A percentile compares a stretch with the other conserved stretches of the same genome.
Conservation (phyloP, 2,888 invertebrate genomes). For the Sarcophaga carnaria region DNA sequence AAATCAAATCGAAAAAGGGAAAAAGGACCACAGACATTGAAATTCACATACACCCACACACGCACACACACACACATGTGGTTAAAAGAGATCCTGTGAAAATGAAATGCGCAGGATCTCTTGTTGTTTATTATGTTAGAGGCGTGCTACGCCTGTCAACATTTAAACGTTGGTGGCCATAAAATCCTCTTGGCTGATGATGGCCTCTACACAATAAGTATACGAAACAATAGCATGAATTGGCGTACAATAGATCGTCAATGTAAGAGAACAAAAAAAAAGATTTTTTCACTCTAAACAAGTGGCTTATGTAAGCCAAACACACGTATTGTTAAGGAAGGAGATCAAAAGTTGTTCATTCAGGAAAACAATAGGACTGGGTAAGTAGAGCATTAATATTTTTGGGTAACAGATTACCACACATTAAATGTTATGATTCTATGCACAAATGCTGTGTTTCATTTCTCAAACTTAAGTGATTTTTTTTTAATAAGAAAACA, state of each 20-base stretch:
- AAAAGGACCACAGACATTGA: constrained; percentile 63
- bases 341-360: background rate
- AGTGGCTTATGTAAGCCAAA: background rate
- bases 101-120: constrained; percentile 67
- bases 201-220: background rate
- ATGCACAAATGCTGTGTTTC: background rate
- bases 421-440: constrained; percentile 46
- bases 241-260: constrained; percentile 40
- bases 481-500: background rate
- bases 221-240: constrained; percentile 32
- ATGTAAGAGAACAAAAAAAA: constrained; percentile 25
- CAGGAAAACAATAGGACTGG: background rate
- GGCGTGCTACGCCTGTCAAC: constrained; percentile 82
- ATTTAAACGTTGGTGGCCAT: constrained; percentile 81
- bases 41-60: constrained; percentile 46
- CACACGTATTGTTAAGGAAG: background rate
- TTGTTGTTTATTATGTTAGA: constrained; percentile 80
- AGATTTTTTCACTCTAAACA: background rate
- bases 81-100: constrained; percentile 17
- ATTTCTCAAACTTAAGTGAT: background rate
- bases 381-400: background rate
- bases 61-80: background rate
- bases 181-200: constrained; percentile 49
- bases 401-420: constrained; percentile 60
- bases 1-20: constrained; percentile 40